phyloP scores from a whole-genome alignment of 2,797 vertebrate species.

The Okamejei kenojei region DNA sequence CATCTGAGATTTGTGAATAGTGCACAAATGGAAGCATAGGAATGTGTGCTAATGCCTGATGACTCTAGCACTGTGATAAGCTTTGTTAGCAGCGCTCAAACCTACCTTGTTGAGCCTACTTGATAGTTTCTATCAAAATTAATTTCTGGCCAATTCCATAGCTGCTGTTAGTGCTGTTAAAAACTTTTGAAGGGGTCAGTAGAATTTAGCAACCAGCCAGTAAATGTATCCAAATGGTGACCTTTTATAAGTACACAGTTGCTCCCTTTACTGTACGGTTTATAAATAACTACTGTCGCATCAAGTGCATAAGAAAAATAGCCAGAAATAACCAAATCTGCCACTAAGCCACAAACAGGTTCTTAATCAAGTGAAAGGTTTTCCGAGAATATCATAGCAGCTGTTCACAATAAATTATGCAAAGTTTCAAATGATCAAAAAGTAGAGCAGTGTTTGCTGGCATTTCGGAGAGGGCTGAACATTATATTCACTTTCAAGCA shows the following conservation, averaged over 20 bases:
- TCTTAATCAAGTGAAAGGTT: constrained; percentile 40
- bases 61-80: neutral
- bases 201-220: neutral
- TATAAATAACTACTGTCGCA: neutral
- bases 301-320: constrained; percentile 39
- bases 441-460: constrained; percentile 1
- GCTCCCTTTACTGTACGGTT: neutral
- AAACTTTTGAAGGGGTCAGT: neutral
- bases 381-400: constrained; percentile 36
- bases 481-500: constrained; percentile 15
- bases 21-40: neutral
- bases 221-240: neutral
- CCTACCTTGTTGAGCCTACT: neutral
- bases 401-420: constrained; percentile 38
- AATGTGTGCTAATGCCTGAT: no score
- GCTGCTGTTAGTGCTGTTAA: neutral
- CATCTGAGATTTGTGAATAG: no score
- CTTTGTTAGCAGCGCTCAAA: neutral
- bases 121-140: neutral
- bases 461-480: constrained; percentile 4
- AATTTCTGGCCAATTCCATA: neutral
- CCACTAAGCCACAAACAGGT: constrained; percentile 37
- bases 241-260: constrained; percentile 14
- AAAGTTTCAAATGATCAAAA: neutral
- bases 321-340: constrained; percentile 40